Percentiles rank a stretch among this genome's conserved stretches.
These are phyloP conservation scores for Mycetomoellerius zeteki DNA, from an alignment of 1,140 invertebrate genomes.

Conservation along the genomic window DNA sequence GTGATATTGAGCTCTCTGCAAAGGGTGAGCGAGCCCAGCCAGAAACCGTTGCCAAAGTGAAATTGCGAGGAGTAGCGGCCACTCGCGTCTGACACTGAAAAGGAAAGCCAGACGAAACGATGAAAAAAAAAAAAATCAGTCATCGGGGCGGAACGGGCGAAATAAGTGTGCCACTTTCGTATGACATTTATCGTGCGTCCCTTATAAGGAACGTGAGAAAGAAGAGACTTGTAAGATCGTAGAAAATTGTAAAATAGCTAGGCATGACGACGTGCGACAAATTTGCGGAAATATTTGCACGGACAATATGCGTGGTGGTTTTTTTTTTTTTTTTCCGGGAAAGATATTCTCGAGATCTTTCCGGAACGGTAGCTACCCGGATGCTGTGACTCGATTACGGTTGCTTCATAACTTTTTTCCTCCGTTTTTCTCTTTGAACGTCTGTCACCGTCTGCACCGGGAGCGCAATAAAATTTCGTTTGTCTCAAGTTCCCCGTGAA, in stretches of 20 bases:
- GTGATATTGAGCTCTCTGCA: slow-evolving; percentile 88
- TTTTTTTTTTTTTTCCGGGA: slow-evolving; percentile 10
- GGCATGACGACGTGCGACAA: slow-evolving; percentile 20
- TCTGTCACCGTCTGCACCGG: background rate
- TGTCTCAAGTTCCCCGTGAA: slow-evolving; percentile 28
- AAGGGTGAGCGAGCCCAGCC: slow-evolving; percentile 91
- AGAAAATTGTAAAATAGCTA: background rate
- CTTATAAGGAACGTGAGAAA: background rate
- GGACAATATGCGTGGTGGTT: background rate
- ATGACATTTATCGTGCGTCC: background rate
- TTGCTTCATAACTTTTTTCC: slow-evolving; percentile 8
- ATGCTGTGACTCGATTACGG: slow-evolving; percentile 14
- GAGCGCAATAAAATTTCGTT: slow-evolving; percentile 10
- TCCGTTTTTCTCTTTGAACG: background rate
- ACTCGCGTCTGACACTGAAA: slow-evolving; percentile 93
- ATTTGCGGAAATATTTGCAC: background rate
- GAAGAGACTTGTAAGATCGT: background rate
- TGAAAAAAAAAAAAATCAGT: slow-evolving; percentile 37
- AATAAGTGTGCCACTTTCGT: background rate
- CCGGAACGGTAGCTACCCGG: background rate
- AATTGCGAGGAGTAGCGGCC: slow-evolving; percentile 93
- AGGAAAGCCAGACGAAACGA: slow-evolving; percentile 10
- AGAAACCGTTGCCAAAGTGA: slow-evolving; percentile 94
- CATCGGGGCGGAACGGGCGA: slow-evolving; percentile 13
- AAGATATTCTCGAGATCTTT: slow-evolving; percentile 18